Evolutionary conservation across 2,113 vertebrate species (phyloP), one percentile per base, ranked within the genome.

Genomic region (Lathamus discolor): DNA sequence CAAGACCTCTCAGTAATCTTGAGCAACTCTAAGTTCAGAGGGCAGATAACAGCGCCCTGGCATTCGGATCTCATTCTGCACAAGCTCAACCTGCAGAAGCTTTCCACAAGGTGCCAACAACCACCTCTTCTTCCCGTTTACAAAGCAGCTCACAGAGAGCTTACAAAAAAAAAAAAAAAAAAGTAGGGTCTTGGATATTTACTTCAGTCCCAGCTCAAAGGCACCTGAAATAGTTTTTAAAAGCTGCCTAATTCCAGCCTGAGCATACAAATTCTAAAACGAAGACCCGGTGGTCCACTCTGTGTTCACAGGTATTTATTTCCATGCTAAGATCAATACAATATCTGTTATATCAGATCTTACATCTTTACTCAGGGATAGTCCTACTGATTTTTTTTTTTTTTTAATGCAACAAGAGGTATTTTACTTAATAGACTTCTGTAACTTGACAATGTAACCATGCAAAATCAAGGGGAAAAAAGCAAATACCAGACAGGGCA

Each of bases 371-470:
- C n/a, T 59, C 25, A 12, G 10, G 11, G 25, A 41, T 13, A 4
- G 28, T 17, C 52, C 14, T 27, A 22, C 5, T 3, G 5, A 80
- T 18, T n/a, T 11, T 3, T 46, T 29, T 37, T 52, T 46, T n/a
- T 29, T 29, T 52, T 43, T n/a, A 83, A 51, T 39, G 73, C 24
- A 69, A 22, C 18, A 52, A 14, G 3, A 22, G 17, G 8, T 23
- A 29, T 86, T 80, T 86, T 73, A 66, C 25, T 68, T 55, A 17
- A 83, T 1, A 73, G n/a, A 76, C 5, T 72, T 35, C n/a, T 73
- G 7, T 17, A 41, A 28, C 24, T 68, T 63, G 33, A 39, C 15
- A 55, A 55, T 0, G 0, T 7, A 82, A 16, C 11, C 13, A 64
- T 7, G 4, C 52, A 64, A 87, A 76, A 44, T 8, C 18, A 81